Percentiles rank a stretch among this genome's conserved stretches.
Evolutionary conservation across 2,113 vertebrate species (phyloP).

Genomic region (Tachuris rubrigastra): DNA sequence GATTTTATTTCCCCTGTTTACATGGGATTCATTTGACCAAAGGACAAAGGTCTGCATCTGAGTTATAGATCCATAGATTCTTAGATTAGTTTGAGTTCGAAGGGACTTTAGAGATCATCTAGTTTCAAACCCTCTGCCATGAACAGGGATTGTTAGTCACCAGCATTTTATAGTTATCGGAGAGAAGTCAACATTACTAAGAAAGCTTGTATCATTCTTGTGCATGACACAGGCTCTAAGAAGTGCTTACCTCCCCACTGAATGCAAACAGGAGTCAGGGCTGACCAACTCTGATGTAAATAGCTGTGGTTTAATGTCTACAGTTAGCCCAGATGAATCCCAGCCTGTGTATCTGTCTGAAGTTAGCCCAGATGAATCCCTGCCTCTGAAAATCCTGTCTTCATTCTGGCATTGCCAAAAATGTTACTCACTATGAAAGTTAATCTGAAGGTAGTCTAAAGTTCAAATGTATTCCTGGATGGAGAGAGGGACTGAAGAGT

Average conservation of each 20-base stretch:
- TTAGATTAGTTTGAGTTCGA: neutral
- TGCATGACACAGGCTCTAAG: neutral
- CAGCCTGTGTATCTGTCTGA: neutral
- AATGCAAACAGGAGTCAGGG: neutral
- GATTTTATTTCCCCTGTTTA: neutral
- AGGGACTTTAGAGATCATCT: neutral
- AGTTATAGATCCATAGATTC: neutral
- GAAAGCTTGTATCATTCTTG: neutral
- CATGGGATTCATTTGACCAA: neutral
- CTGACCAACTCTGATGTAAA: neutral
- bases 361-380: neutral
- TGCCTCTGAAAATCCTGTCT: neutral
- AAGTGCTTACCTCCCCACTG: neutral
- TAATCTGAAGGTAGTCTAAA: neutral
- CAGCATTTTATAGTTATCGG: neutral
- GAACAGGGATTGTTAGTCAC: neutral
- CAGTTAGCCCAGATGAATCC: neutral
- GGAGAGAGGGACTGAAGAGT: neutral
- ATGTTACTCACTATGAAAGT: neutral
- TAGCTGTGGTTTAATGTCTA: neutral
- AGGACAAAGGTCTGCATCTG: neutral
- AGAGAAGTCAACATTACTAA: neutral
- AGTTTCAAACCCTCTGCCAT: neutral
- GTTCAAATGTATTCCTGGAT: neutral
- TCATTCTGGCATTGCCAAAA: neutral